Evolutionary conservation across 2,113 vertebrate species (phyloP), one percentile per base, ranked within the genome.

Genomic region (Astur gentilis): DNA sequence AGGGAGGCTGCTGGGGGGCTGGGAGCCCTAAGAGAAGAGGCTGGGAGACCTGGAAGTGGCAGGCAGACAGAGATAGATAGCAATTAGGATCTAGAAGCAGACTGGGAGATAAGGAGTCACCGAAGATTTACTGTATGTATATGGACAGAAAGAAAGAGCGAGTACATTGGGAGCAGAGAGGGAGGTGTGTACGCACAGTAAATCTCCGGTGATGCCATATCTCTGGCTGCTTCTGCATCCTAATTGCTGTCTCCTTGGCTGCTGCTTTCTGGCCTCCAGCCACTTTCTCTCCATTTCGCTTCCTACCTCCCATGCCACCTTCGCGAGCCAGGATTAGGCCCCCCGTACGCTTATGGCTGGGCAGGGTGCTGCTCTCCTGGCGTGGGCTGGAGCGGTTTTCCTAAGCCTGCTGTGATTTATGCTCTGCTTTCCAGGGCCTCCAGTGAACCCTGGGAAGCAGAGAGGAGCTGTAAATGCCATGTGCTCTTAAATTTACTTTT

Each of bases 31-130:
- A 93, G 80, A 92, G 88, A 47, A 89, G 93, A 90, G 89, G 82
- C 88, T 91, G 88, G 89, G 90, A 96, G 94, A 91, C 91, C 92
- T 97, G 96, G 93, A 94, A 96, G 91, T 93, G 87, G 97, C 95
- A 95, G 93, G 77, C 90, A 94, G 97, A 83, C 95, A 94, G 89
- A 95, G 94, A 96, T 89, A 96, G 97, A 97, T 94, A 89, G 95
- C 96, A 97, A 96, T 97, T 96, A 97, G 97, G 95, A 96, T 96
- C 96, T 95, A 73, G 97, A 97, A 97, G 93, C 96, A 97, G 90
- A 75, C 94, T 76, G 94, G 89, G 96, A 96, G 96, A 98, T 97
- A 97, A 97, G 96, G 95, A 97, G 95, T 95, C 96, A 93, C 92
- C 15, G 94, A 97, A 96, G 95, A 97, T 98, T 97, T 98, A 98